Percentiles rank a stretch among this genome's conserved stretches.
These are phyloP conservation scores for Pseudopodoces humilis DNA, from an alignment of 2,113 vertebrate species.

Conservation along the genomic window DNA sequence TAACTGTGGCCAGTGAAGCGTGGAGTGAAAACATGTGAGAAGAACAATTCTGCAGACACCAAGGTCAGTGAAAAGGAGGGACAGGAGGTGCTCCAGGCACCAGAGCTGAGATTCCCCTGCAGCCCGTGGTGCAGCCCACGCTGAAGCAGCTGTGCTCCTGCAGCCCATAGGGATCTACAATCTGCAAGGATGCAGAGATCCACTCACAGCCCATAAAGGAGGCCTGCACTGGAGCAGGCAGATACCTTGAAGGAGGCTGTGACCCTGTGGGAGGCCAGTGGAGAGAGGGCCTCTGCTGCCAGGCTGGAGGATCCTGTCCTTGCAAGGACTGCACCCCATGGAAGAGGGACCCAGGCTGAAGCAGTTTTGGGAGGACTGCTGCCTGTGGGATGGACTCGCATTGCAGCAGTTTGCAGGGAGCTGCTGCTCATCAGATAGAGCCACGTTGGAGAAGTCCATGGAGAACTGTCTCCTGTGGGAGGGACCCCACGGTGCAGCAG, in stretches of 20 bases:
- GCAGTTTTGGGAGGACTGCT: not conserved
- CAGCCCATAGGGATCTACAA: not conserved
- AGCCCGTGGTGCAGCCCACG: accelerated
- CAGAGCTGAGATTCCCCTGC: not conserved
- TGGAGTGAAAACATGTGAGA: accelerated
- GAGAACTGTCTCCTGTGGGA: not conserved
- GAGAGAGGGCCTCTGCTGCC: not conserved
- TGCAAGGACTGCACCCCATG: not conserved
- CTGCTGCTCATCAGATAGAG: not conserved
- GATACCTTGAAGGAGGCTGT: not conserved
- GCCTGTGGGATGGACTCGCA: accelerated
- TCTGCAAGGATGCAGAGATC: not conserved
- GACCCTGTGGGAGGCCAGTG: not conserved
- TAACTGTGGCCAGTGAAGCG: not conserved
- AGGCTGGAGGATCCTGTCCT: not conserved
- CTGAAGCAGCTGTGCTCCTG: not conserved
- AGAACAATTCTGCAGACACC: not conserved
- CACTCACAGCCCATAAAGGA: accelerated
- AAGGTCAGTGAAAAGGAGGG: not conserved
- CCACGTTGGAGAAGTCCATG: too few relatives aligned
- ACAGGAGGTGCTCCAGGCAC: not conserved
- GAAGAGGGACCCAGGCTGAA: accelerated
- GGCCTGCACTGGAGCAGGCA: too few relatives aligned
- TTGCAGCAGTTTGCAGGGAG: not conserved
- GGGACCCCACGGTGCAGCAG: not conserved